These are phyloP conservation scores for Syngnathus acus DNA, from an alignment of 2,797 vertebrate genomes.

Conservation along the genomic window DNA sequence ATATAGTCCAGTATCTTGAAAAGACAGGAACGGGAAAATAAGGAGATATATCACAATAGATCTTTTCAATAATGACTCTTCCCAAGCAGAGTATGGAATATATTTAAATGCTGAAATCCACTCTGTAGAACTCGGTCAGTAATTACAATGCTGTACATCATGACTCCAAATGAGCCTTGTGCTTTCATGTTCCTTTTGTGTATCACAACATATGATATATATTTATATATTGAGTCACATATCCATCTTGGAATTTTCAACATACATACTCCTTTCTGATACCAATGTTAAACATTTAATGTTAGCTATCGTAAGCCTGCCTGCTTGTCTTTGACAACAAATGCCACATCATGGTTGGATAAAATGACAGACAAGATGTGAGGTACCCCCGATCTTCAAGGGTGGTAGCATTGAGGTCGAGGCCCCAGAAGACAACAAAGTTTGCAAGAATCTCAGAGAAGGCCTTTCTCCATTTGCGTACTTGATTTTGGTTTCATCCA, in stretches of 20 bases:
- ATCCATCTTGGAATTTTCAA: slow-evolving; percentile 3
- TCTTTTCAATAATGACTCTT: slow-evolving; percentile 70
- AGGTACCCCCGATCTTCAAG: neutral
- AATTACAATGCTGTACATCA: slow-evolving; percentile 92
- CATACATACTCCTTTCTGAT: slow-evolving; percentile 6
- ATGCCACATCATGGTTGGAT: neutral
- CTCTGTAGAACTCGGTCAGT: slow-evolving; percentile 84
- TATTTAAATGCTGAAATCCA: slow-evolving; percentile 89
- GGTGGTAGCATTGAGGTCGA: slow-evolving; percentile 19
- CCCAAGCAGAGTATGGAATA: slow-evolving; percentile 89
- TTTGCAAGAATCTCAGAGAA: slow-evolving; percentile 4
- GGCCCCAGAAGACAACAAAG: slow-evolving; percentile 19
- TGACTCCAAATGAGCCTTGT: slow-evolving; percentile 80
- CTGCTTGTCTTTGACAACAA: slow-evolving; percentile 28
- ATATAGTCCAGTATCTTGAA: slow-evolving; percentile 70
- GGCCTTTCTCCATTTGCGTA: slow-evolving; percentile 17
- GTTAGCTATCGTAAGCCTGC: slow-evolving; percentile 37
- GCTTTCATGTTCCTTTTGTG: slow-evolving; percentile 66
- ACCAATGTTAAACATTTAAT: slow-evolving; percentile 20
- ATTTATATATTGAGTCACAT: neutral
- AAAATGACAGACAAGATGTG: neutral
- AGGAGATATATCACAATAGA: slow-evolving; percentile 46
- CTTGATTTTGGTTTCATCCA: neutral
- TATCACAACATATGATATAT: neutral
- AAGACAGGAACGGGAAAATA: slow-evolving; percentile 24